Conservation (phyloP, 2,113 vertebrate genomes). For the Tauraco erythrolophus region DNA sequence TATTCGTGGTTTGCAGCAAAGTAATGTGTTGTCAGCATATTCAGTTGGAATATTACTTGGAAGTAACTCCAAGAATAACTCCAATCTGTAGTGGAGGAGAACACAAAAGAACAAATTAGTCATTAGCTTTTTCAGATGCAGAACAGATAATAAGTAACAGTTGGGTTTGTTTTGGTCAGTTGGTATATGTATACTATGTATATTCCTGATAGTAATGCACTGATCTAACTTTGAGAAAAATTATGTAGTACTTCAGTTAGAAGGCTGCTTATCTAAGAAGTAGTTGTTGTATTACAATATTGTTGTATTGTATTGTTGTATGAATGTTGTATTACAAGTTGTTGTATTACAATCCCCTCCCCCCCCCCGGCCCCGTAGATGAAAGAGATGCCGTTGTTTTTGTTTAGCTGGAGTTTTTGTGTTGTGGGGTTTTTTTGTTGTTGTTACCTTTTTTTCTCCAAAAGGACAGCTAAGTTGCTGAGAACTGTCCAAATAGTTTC, state of each 20-base stretch:
- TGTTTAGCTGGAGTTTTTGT: not conserved
- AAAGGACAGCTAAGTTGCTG: not conserved
- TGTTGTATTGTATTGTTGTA: too few relatives aligned
- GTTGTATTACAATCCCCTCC: too few relatives aligned
- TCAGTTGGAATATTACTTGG: not conserved
- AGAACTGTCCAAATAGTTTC: not conserved
- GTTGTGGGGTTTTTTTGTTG: too few relatives aligned
- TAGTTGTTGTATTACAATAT: not conserved
- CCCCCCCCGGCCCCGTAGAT: too few relatives aligned
- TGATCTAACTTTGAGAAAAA: not conserved
- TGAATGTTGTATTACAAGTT: too few relatives aligned
- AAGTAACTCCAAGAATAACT: too few relatives aligned
- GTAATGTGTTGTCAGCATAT: not conserved
- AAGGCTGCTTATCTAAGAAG: not conserved
- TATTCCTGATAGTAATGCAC: not conserved
- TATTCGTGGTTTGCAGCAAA: not conserved
- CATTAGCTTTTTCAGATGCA: not conserved
- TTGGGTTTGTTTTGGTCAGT: not conserved
- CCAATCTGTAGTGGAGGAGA: not conserved
- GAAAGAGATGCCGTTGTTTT: not conserved
- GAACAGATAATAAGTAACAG: not conserved
- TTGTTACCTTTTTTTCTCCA: not conserved
- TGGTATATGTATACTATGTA: not conserved
- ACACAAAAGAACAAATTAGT: not conserved
- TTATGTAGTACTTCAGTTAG: not conserved